Base-by-base conservation (phyloP, 2,888 invertebrate species). In the Osmoderma eremita region DNA sequence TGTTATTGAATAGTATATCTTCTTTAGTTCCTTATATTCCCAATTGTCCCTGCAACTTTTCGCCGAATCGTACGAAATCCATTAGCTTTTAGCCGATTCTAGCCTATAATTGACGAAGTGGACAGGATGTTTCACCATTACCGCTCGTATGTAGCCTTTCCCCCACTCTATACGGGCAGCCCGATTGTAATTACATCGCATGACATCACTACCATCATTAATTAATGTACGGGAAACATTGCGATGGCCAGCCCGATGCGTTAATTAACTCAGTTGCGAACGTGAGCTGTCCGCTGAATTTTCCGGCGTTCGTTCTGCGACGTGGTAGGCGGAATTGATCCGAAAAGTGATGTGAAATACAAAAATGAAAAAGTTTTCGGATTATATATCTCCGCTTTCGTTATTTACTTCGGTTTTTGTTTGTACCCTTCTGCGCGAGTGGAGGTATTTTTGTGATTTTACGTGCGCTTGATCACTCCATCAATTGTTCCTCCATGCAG, bases 131-230 rank as follows among this genome's bases (percentile, higher is more conserved):
- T 61, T 61, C 17, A 36, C 36, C 58, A 30, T 61, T 61, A 61
- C 15, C 24, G 17, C 18, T 17, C 10, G 30, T n/a, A 15, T 17
- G 6, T 1, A 24, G 20, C 39, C 24, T 24, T 17, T 41, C 50
- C 15, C 45, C 8, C 41, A 17, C 17, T 48, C 42, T 58, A 42
- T 30, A 41, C 45, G 30, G 10, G 18, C 20, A 41, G 39, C 22
- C 30, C 50, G 67, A 62, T 67, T 63, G 41, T 62, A 62, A 54
- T 67, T 63, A 67, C 64, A 53, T 64, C 50, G 48, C 53, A 63
- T 78, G 73, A 75, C 75, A 73, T 79, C 78, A 79, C 74, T 72
- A 74, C 75, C 77, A 79, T 74, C 72, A 74, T 75, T 77, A 79
- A 79, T 79, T 79, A 78, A 75, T 72, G 68, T 58, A 72, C 73